Evolutionary conservation across 2,797 vertebrate species (phyloP), one percentile per base, ranked within the genome.

Genomic region (Leptatherina wallacei): DNA sequence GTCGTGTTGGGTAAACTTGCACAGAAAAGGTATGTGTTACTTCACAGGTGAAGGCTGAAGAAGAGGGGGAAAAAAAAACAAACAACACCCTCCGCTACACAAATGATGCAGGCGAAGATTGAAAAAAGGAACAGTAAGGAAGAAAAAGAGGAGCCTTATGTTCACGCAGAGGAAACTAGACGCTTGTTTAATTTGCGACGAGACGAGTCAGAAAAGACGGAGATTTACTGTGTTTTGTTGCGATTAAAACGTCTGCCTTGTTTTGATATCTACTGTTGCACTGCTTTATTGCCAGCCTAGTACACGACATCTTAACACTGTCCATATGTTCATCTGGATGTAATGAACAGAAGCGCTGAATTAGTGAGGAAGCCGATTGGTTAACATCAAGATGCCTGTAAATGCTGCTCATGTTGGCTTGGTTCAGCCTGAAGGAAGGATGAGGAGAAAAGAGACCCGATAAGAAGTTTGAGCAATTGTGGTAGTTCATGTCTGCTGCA

Each of bases 1-100:
- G 72, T 69, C 74, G 64, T 24, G 69, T 78, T 44, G 80, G 83
- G 65, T 80, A 70, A 89, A 90, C 86, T 65, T 73, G 84, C 79
- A 75, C 60, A 77, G 70, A 68, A 56, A 49, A 78, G 57, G 73
- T 73, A 32, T 74, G 9, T 74, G 85, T 76, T 87, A 76, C 80
- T 84, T 85, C 73, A 81, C 52, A 49, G 29, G 65, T 22, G 68
- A 80, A 68, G 1, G 2, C 18, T 22, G 66, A 77, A 70, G 69
- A 69, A 69, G 67, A 75, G 69, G 32, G 40, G 13, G 29, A 4
- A 14, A 27, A 35, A 18, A 29, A 18, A 44, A 44, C 42, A 44
- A 55, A 67, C 16, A 57, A 74, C 64, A 72, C 38, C 61, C 8
- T 54, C 38, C 27, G 29, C 61, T 51, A 64, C 79, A 82, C 54